Evolutionary conservation across 2,113 vertebrate species (phyloP), one percentile per base, ranked within the genome.

Genomic region (Percina caprodes): DNA sequence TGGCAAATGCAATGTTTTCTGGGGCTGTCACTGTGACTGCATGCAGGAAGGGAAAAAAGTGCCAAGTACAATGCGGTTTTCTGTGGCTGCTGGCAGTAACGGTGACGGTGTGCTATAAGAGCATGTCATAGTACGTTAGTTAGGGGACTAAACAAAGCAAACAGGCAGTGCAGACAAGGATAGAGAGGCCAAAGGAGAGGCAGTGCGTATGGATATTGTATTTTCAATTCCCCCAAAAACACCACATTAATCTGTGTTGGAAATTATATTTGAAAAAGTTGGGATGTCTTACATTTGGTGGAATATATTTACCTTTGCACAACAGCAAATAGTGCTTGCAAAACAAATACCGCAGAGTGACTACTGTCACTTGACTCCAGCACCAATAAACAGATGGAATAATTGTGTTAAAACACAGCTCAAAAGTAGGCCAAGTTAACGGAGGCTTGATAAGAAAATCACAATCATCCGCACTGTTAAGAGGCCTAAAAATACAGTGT

Each of bases 131-230:
- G 85, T 84, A 67, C 30, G 80, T 91, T 89, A 91, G 76, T 61
- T 81, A 59, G 86, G 74, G 58, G 81, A 87, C 92, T 91, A 89
- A 88, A 91, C 86, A 83, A 89, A 84, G 72, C 79, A 88, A 86
- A 87, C 83, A 88, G 85, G 84, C 83, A 78, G 52, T 8, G 75
- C 9, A 74, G 73, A 90, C 75, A 65, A 79, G 66, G 42, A 80
- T 58, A 78, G 74, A 56, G 63, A 30, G 63, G 18, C 33, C 67
- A 52, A 39, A 70, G 55, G 60, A 75, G 48, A 77, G 54, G 71
- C 61, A 66, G 82, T 55, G 67, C 21, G 12, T 69, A 74, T 19
- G 30, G 16, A 62, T 4, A 55, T 30, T 13, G 21, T 18, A 10
- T 23, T 71, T 61, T 45, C 39, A 16, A 23, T 48, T 24, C 46